Conservation (phyloP, 2,797 vertebrate species). For the Bradypodion ventrale region DNA sequence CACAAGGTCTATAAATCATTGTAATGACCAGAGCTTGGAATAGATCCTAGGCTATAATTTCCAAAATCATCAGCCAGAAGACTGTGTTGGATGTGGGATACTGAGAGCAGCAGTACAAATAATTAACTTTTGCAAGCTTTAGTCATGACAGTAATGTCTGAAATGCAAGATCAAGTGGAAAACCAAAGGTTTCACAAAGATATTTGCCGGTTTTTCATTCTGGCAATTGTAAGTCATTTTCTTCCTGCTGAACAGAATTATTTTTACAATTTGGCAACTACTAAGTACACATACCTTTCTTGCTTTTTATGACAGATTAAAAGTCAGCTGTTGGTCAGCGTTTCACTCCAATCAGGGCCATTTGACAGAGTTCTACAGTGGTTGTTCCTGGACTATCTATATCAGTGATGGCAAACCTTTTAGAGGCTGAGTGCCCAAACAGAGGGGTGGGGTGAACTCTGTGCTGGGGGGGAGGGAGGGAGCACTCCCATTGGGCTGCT, state of each 20-base stretch:
- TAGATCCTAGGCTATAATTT: no score
- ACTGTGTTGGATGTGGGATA: no score
- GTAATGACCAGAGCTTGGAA: not conserved
- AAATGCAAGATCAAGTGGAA: not conserved
- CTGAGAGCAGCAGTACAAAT: no score
- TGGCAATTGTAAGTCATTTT: not conserved
- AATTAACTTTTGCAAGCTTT: no score
- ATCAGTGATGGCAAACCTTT: no score
- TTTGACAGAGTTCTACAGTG: not conserved
- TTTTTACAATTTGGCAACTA: not conserved
- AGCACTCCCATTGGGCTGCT: no score
- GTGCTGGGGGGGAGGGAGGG: no score
- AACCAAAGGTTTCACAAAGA: not conserved
- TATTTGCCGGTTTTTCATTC: not conserved
- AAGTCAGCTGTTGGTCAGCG: not conserved
- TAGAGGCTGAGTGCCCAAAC: no score
- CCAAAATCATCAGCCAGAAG: no score
- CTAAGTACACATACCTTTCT: not conserved
- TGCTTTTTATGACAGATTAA: not conserved
- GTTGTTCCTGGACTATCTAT: not conserved
- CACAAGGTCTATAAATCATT: accelerated
- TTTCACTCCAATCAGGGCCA: not conserved
- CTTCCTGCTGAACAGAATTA: not conserved
- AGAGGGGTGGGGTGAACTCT: no score
- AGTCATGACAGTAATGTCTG: not conserved